phyloP scores from a whole-genome alignment of 2,113 vertebrate species.

The Narcine bancroftii region DNA sequence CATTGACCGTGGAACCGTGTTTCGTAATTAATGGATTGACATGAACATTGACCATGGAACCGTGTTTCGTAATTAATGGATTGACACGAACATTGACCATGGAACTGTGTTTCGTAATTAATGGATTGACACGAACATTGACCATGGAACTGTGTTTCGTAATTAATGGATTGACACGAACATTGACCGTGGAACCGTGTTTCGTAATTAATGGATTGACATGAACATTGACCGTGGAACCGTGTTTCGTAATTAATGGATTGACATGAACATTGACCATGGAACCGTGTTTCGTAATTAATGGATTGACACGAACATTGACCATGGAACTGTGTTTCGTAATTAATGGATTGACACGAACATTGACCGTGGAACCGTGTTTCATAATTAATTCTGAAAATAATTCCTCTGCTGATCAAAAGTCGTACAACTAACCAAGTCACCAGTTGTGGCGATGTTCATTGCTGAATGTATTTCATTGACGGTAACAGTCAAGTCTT shows the following conservation, averaged over 20 bases:
- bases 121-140: not conserved
- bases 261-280: not conserved
- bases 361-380: no score
- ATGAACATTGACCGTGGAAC: not conserved
- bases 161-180: not conserved
- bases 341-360: not conserved
- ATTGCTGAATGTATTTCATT: constrained; percentile 28
- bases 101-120: not conserved
- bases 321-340: not conserved
- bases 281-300: not conserved
- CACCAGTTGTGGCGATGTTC: not conserved
- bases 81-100: not conserved
- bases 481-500: not conserved
- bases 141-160: not conserved
- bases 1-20: no score
- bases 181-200: no score
- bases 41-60: not conserved
- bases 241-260: not conserved
- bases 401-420: not conserved
- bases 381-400: not conserved
- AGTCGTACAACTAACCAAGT: not conserved
- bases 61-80: not conserved
- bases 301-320: not conserved
- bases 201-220: not conserved
- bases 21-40: not conserved